phyloP scores from a whole-genome alignment of 64 coral and sea anemone species.

The Trachythela sp. region DNA sequence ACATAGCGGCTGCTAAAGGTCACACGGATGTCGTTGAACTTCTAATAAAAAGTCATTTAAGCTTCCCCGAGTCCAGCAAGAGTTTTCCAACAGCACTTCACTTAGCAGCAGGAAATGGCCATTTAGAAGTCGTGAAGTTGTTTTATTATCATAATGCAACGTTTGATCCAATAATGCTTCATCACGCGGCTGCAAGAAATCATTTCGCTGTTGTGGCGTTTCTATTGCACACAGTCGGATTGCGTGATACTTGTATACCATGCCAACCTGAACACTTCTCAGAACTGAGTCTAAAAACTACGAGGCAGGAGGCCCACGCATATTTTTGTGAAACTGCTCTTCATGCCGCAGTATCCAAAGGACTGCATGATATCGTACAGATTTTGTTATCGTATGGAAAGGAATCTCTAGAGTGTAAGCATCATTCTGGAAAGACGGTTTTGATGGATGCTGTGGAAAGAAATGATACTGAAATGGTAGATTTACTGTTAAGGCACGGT shows the following conservation, averaged over 20 bases:
- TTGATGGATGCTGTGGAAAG: constrained; percentile 13
- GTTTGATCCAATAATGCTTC: not conserved
- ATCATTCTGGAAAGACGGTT: constrained; percentile 1
- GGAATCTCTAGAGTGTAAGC: not conserved
- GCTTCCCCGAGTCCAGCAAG: not conserved
- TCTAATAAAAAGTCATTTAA: not conserved
- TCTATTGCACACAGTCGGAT: not conserved
- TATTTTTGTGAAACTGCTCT: not conserved
- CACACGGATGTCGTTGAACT: not conserved
- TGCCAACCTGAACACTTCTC: not conserved
- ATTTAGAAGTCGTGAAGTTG: not conserved
- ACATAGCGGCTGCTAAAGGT: not conserved
- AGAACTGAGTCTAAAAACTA: not conserved
- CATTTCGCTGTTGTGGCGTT: not conserved
- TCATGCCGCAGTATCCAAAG: not conserved
- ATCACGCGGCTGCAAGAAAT: not conserved
- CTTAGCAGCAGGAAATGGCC: not conserved
- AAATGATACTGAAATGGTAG: constrained; percentile 11
- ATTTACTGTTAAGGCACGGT: not conserved
- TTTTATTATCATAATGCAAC: not conserved
- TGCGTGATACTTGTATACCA: not conserved
- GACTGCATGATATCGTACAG: not conserved
- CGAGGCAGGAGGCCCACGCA: not conserved
- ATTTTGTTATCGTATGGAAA: not conserved
- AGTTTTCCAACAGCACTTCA: not conserved